These are phyloP conservation scores for Agrenia bidenticulata DNA, from an alignment of 2,888 invertebrate species.

Conservation along the genomic window DNA sequence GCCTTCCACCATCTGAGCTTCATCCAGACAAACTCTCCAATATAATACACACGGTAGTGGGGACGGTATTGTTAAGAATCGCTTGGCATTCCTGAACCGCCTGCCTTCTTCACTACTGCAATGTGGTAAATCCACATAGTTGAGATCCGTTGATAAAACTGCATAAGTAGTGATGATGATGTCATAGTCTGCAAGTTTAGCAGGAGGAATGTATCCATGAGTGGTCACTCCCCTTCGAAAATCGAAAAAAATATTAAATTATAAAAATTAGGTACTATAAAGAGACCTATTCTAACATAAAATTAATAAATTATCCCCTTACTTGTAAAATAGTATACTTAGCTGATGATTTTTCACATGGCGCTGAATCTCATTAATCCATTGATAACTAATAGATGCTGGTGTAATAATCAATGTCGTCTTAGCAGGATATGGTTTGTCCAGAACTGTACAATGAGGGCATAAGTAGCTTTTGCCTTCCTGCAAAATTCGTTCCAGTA, in stretches of 20 bases:
- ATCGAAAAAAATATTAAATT: conserved; percentile 13
- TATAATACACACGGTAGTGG: conserved; percentile 70
- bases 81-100: conserved; percentile 63
- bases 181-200: conserved; percentile 65
- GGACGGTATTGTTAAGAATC: conserved; percentile 66
- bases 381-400: conserved; percentile 67
- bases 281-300: not conserved
- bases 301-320: conserved; percentile 23
- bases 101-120: conserved; percentile 56
- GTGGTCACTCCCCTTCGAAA: conserved; percentile 59
- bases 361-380: conserved; percentile 69
- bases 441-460: conserved; percentile 46
- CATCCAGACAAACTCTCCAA: conserved; percentile 77
- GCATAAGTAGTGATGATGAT: conserved; percentile 72
- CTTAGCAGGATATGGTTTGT: conserved; percentile 60
- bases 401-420: conserved; percentile 75
- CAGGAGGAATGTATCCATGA: conserved; percentile 65
- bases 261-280: not conserved
- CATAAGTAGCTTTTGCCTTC: conserved; percentile 35
- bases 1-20: conserved; percentile 75
- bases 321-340: conserved; percentile 61
- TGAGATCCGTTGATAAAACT: conserved; percentile 65
- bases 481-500: conserved; percentile 11
- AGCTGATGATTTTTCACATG: conserved; percentile 61
- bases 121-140: conserved; percentile 62